Base-by-base conservation (phyloP, 35 echinoderm and acorn worm species). In the Holothuria glaberrima region DNA sequence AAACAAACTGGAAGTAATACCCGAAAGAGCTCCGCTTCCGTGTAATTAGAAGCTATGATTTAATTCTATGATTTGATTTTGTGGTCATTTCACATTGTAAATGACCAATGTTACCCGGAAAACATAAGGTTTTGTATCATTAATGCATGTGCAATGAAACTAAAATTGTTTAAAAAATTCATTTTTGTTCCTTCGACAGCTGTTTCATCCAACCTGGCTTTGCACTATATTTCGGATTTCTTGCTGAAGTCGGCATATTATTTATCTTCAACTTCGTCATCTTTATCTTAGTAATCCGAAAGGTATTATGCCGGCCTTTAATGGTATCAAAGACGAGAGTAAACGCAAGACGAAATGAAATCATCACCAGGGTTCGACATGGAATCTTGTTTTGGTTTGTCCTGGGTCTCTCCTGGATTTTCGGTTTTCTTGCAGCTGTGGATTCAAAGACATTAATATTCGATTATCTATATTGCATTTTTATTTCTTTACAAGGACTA, bases 341-440 rank as follows among this genome's bases (percentile, higher is more conserved):
- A n/a, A n/a, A n/a, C 29, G 48, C 48, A 2, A 57, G 34, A 30
- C 48, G 79, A 20, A 33, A 21, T 33, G 79, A 83, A 24, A 83
- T 83, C 48, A 44, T 83, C 0, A 20, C 48, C 2, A 83, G 79
- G 56, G 79, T 83, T 7, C 45, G 79, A 26, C 79, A 83, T 19
- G 79, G 79, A 58, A 33, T 83, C 18, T 9, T 83, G 79, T 57
- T 83, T 33, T 83, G 79, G 79, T 58, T 83, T 61, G 13, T 83
- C 28, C 25, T 83, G n/a, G n/a, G n/a, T n/a, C n/a, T n/a, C n/a
- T n/a, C n/a, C n/a, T n/a, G n/a, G n/a, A n/a, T n/a, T n/a, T 25
- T 45, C 46, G n/a, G 3, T 83, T 19, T 61, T 30, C 29, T 83
- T 16, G 45, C 79, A 10, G 58, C 58, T 6, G 18, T 83, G 12